Base-by-base conservation (phyloP, 2,113 vertebrate genomes). In the Brachypteracias leptosomus region DNA sequence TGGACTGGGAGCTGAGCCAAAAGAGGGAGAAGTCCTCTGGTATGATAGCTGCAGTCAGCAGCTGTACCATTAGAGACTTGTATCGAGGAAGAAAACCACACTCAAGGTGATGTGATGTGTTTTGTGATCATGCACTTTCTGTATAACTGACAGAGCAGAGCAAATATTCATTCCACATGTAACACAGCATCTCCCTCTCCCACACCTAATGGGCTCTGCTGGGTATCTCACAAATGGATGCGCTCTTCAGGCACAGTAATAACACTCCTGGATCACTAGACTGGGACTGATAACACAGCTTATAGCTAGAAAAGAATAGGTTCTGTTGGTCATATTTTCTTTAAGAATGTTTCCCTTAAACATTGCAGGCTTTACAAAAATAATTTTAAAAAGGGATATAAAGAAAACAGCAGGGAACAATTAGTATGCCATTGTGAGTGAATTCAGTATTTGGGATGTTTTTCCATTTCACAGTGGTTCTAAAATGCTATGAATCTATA, bases 191-290 rank as follows among this genome's bases (percentile, higher is more conserved):
- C 88, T 90, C 35, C 11, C 18, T 77, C 75, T 84, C 70, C 42
- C 58, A 38, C 44, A 76, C 66, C 68, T 95, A 93, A 94, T 88
- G 77, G 70, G 51, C 83, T 84, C 44, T 85, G 61, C 70, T 25
- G 75, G 71, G 51, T 54, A 55, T 35, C 94, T 96, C 85, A 62
- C 68, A 89, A 91, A 84, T 70, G 84, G 68, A 91, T 84, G 72
- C 2, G 2, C 57, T 51, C 24, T 35, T 96, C 49, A 57, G 42
- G 35, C 65, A 58, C 10, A 4, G 68, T 28, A 84, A 85, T 76
- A 88, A 54, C 55, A 52, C 71, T 70, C 67, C 75, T 79, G 72
- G 67, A 51, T 79, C 89, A 66, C 89, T 92, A 77, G 49, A 66
- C 36, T 66, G 55, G 46, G 54, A 11, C 31, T 62, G 88, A 20